phyloP scores from a whole-genome alignment of 2,113 vertebrate species.

The Microcebus griseorufus region DNA sequence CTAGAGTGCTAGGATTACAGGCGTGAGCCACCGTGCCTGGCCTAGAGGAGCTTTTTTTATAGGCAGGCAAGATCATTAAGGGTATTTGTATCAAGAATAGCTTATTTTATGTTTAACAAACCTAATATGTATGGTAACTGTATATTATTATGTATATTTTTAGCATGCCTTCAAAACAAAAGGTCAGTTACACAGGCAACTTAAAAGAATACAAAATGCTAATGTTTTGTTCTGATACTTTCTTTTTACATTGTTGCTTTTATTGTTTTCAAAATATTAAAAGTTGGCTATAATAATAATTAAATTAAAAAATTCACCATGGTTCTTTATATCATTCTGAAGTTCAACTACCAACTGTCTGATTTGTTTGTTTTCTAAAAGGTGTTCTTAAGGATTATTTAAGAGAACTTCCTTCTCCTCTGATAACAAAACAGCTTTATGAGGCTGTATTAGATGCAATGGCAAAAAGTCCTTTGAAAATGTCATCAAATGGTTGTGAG shows the following conservation, averaged over 20 bases:
- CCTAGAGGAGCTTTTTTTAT: neutral
- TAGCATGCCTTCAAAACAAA: conserved; percentile 19
- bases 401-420: conserved; percentile 95
- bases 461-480: conserved; percentile 92
- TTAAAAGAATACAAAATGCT: neutral
- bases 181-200: neutral
- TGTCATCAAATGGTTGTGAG: conserved; percentile 90
- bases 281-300: neutral
- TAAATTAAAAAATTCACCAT: neutral
- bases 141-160: neutral
- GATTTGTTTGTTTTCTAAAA: conserved; percentile 79
- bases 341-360: neutral
- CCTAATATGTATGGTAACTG: neutral
- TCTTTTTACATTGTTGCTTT: conserved; percentile 13
- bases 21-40: no score
- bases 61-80: neutral
- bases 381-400: conserved; percentile 98
- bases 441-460: conserved; percentile 94
- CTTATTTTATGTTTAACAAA: conserved; percentile 15
- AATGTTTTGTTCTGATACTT: conserved; percentile 21
- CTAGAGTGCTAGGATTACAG: no score
- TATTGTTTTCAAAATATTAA: conserved; percentile 50
- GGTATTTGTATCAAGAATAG: neutral
- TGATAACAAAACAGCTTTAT: conserved; percentile 95
- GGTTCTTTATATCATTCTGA: conserved; percentile 26